phyloP scores from a whole-genome alignment of 2,797 vertebrate genomes.

The Euthynnus affinis region DNA sequence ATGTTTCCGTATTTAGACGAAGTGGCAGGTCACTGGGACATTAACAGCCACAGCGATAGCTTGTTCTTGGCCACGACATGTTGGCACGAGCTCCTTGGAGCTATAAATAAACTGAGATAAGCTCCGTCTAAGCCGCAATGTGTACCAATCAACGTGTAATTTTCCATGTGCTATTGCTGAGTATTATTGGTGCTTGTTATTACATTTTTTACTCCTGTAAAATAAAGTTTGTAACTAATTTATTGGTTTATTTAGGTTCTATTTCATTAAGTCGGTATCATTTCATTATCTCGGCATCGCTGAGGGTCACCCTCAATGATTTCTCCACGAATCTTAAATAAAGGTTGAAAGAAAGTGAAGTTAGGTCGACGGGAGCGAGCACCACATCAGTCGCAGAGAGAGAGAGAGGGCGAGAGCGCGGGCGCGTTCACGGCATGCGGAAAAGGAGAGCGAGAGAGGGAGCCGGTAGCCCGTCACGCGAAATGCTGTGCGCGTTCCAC shows the following conservation, averaged over 20 bases:
- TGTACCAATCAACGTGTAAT: too few relatives aligned
- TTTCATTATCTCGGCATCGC: too few relatives aligned
- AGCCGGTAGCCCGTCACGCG: neutral
- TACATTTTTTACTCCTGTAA: neutral
- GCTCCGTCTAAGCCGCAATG: neutral
- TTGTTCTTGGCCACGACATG: neutral
- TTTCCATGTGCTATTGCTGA: neutral
- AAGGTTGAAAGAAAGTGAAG: too few relatives aligned
- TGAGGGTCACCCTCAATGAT: too few relatives aligned
- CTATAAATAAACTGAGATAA: slow-evolving; percentile 15
- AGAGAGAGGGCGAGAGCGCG: too few relatives aligned
- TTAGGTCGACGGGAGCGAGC: neutral
- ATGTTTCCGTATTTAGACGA: slow-evolving; percentile 28
- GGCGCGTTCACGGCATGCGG: neutral
- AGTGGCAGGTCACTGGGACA: neutral
- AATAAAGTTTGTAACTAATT: neutral
- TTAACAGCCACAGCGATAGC: neutral
- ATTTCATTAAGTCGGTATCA: neutral
- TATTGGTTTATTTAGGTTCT: neutral
- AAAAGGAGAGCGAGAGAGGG: neutral
- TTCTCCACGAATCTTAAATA: too few relatives aligned
- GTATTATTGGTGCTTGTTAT: neutral
- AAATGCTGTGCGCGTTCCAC: neutral
- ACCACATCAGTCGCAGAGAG: neutral
- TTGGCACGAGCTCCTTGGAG: neutral